Evolutionary conservation across 2,888 invertebrate genomes (phyloP), one percentile per base, ranked within the genome.

Genomic region (Phaedon cochleariae): DNA sequence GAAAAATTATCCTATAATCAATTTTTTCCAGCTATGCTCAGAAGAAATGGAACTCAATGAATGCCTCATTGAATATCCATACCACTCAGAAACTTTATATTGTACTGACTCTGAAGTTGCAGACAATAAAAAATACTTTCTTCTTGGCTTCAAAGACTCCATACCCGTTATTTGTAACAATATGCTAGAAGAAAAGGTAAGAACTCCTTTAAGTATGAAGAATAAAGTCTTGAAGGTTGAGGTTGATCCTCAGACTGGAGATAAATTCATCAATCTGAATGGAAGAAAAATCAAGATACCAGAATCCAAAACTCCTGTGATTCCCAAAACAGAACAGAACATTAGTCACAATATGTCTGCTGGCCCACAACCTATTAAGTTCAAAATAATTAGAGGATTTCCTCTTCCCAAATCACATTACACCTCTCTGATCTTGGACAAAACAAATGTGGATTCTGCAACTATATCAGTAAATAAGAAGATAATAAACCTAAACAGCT

Each of bases 241-340:
- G 55, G 46, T 67, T 1, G 52, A 67, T 20, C 51, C 63, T 18
- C 22, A 65, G 12, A 62, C 69, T 45, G 75, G 74, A 10, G 73
- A 75, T 37, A 75, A 75, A 65, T 76, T 67, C 37, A 70, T 75
- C 29, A 71, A 71, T 59, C 54, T 75, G 10, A 76, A 76, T 65
- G 76, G 76, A 7, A 72, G 73, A 57, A 76, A 73, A 51, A 64
- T 75, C 2, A 73, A 74, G 60, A 70, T 76, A 7, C 59, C 71
- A 22, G 63, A 67, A 52, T 65, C 70, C 3, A 55, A 63, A 59
- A 37, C 67, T 9, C 61, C 69, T n/a, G 12, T 12, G 51, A 37
- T n/a, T n/a, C n/a, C 45, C 12, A 29, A 18, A 26, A 67, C 31
- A 17, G 57, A 58, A 29, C 37, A 41, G 41, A 9, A 4, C 1